Evolutionary conservation across 2,113 vertebrate genomes (phyloP).

Genomic region (Lethenteron camtschaticum): DNA sequence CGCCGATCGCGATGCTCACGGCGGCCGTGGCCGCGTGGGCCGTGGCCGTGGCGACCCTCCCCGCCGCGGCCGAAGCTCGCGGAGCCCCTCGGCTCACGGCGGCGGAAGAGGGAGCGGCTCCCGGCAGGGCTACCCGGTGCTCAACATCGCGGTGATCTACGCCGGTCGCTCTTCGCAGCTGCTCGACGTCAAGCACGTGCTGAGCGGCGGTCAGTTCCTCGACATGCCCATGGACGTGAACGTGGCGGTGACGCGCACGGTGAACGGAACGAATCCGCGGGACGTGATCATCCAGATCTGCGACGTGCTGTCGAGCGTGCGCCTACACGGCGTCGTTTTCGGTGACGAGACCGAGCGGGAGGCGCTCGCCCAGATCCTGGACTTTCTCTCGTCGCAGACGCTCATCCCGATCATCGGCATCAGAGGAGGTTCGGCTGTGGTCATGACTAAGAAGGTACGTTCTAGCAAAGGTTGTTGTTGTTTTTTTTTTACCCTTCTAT

Average conservation of each 20-base stretch:
- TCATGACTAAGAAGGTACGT: constrained; percentile 64
- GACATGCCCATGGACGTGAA: constrained; percentile 49
- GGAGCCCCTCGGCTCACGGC: too few species aligned
- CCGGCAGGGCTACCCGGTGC: constrained; percentile 25
- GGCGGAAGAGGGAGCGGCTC: constrained; percentile 13
- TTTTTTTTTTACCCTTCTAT: too few species aligned
- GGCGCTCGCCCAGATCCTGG: constrained; percentile 67
- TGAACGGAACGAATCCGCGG: constrained; percentile 76
- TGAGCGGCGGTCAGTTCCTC: constrained; percentile 36
- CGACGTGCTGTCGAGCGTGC: constrained; percentile 60
- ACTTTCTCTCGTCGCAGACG: constrained; percentile 83
- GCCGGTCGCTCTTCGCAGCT: constrained; percentile 43
- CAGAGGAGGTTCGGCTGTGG: constrained; percentile 65
- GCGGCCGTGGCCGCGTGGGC: too few species aligned
- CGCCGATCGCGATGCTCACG: too few species aligned
- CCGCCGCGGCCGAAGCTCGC: constrained; percentile 21
- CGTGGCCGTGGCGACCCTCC: constrained; percentile 19
- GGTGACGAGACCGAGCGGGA: constrained; percentile 47
- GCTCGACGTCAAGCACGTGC: constrained; percentile 25
- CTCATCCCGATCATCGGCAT: constrained; percentile 73
- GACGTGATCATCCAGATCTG: constrained; percentile 72
- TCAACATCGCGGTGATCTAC: constrained; percentile 33
- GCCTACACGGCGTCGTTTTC: constrained; percentile 73
- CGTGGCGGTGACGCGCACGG: constrained; percentile 43
- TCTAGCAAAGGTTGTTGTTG: neutral